These are phyloP conservation scores for Galeruca laticollis DNA, from an alignment of 2,888 invertebrate species.

Conservation along the genomic window DNA sequence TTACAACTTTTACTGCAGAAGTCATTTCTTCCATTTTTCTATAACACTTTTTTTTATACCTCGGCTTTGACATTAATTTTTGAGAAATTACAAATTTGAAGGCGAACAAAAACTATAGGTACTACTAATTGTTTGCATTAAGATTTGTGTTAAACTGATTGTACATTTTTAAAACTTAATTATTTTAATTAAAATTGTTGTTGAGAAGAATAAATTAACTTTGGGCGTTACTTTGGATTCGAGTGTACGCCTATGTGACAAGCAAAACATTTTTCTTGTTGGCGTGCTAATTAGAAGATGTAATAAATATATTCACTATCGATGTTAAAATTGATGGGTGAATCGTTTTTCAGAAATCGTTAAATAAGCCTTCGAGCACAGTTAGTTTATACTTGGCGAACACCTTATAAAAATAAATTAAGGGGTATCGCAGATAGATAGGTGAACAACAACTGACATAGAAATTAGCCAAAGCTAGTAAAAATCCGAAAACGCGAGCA, in stretches of 20 bases:
- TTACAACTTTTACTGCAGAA: too few relatives aligned
- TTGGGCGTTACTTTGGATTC: neutral
- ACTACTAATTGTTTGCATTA: too few relatives aligned
- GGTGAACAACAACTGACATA: too few relatives aligned
- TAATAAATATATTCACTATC: conserved; percentile 13
- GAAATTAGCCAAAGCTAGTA: too few relatives aligned
- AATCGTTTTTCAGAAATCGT: conserved; percentile 10
- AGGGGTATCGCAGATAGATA: too few relatives aligned
- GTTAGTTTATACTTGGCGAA: neutral
- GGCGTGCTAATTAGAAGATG: conserved; percentile 10
- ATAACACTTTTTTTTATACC: too few relatives aligned
- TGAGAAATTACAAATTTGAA: too few relatives aligned
- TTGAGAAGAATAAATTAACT: neutral
- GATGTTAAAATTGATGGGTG: conserved; percentile 4
- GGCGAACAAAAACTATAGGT: too few relatives aligned
- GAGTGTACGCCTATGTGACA: conserved; percentile 4
- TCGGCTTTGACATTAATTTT: too few relatives aligned
- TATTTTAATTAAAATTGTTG: conserved; percentile 1
- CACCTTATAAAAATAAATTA: neutral
- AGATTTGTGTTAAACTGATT: too few relatives aligned
- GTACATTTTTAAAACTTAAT: neutral
- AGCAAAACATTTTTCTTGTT: conserved; percentile 9
- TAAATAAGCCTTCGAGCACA: conserved; percentile 1
- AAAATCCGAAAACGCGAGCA: too few relatives aligned
- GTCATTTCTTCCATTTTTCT: too few relatives aligned